Evolutionary conservation across 2,113 vertebrate species (phyloP).

Genomic region (Lasiurus borealis): DNA sequence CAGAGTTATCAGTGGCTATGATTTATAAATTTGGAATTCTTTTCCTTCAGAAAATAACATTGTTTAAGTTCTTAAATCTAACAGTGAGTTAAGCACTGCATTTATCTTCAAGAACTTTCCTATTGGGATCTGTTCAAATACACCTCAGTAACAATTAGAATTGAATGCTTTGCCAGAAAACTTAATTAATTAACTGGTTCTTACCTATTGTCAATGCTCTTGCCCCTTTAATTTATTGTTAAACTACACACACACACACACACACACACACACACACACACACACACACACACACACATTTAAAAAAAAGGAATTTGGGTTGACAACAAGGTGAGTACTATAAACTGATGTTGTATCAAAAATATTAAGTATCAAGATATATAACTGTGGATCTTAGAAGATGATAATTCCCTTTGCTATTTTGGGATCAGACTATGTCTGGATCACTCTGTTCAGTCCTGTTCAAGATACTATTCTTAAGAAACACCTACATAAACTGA

Average conservation of each 20-base stretch:
- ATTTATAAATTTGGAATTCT: background rate
- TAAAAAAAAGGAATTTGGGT: background rate
- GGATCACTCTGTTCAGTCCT: background rate
- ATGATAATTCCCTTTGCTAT: background rate
- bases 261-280: background rate
- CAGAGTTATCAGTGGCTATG: background rate
- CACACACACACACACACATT: background rate
- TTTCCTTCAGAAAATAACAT: background rate
- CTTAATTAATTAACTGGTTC: slow-evolving; percentile 15
- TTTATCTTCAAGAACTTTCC: background rate
- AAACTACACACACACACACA: background rate
- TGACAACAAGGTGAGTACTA: background rate
- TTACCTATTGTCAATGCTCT: background rate
- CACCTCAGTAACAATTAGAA: background rate
- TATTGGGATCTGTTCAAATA: background rate
- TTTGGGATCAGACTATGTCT: background rate
- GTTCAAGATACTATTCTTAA: background rate
- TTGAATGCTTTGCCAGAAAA: background rate
- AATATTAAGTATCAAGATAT: background rate
- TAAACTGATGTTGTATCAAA: background rate
- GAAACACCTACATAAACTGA: background rate
- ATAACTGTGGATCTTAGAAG: background rate
- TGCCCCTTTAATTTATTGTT: background rate
- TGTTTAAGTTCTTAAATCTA: background rate
- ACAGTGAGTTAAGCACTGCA: background rate